A percentile compares a stretch with the other conserved stretches of the same genome.
Evolutionary conservation across 1,140 invertebrate genomes (phyloP).

Genomic region (Phocides pigmalion): DNA sequence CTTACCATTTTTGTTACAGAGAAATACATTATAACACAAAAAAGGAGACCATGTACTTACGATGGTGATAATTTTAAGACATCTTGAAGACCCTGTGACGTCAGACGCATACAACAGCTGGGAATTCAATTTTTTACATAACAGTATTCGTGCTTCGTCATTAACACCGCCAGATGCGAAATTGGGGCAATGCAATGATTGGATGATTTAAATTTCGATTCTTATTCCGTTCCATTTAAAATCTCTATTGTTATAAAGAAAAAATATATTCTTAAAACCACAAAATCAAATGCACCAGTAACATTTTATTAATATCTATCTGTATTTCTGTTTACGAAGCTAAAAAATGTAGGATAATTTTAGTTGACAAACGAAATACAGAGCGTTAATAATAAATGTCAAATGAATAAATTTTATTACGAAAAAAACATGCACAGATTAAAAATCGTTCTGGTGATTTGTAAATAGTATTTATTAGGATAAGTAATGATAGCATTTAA

Average conservation of each 20-base stretch:
- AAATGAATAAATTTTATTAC: neutral
- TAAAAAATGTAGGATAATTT: neutral
- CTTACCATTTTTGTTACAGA: conserved; percentile 66
- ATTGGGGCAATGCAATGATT: conserved; percentile 64
- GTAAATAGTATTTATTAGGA: conserved; percentile 82
- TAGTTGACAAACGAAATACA: neutral
- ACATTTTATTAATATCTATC: neutral
- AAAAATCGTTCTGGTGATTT: conserved; percentile 73
- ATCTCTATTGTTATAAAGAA: neutral
- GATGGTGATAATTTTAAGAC: conserved; percentile 53
- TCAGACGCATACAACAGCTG: conserved; percentile 44
- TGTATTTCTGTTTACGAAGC: conserved; percentile 2
- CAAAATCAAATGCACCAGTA: neutral
- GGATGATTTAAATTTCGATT: conserved; percentile 23
- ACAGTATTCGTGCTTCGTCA: conserved; percentile 78
- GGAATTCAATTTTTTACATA: conserved; percentile 55
- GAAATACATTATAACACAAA: conserved; percentile 70
- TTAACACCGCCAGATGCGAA: conserved; percentile 64
- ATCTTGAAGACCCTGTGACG: conserved; percentile 43
- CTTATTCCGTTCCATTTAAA: neutral
- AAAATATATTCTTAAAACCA: neutral
- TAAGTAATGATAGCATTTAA: conserved; percentile 75
- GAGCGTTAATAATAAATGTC: neutral
- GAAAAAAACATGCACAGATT: conserved; percentile 15
- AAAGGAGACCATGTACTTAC: conserved; percentile 70